Base-by-base conservation (phyloP, 64 coral and sea anemone species). In the Catalaphyllia jardinei region DNA sequence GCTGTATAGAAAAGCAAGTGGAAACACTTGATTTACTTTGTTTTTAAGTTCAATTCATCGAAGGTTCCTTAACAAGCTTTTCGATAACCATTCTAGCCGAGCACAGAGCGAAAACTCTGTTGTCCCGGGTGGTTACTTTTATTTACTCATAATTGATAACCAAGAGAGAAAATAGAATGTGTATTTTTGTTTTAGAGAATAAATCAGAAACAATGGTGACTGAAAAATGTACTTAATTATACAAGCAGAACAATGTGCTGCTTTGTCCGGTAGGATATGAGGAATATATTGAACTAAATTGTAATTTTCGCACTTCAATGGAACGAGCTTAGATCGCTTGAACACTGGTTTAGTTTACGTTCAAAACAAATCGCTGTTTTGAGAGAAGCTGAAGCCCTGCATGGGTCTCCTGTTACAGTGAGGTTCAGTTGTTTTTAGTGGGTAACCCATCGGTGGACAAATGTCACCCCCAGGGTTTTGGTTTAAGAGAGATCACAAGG, bases 11-110 rank as follows among this genome's bases (percentile, higher is more conserved):
- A n/a, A 18, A 30, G 7, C 79, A 61, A 62, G 54, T 62, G 55
- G 52, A 81, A 62, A 24, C 77, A 79, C 77, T 79, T 79, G 3
- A 62, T 57, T 81, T 62, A 29, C 79, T 81, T 81, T 81, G 55
- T 81, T 81, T 15, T 20, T n/a, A 62, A 31, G 18, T 77, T 51
- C 31, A 55, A 38, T 80, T 80, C 57, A 81, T 13, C 16, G 31
- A 81, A 62, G 13, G 55, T 81, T 35, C 31, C 33, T 30, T 22
- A 30, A 60, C 77, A 60, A 12, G 29, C 25, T 9, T 72, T 72
- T 72, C 7, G 67, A 29, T 29, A 29, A 4, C 57, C 13, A 12
- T 1, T 57, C 54, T 16, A 15, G 54, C 54, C 54, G 12, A 57
- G 10, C 54, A 46, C 3, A 8, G 42, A 46, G 42, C 42, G 42